These are phyloP conservation scores for Halocynthia roretzi DNA, from an alignment of 23 tunicate species.

Conservation along the genomic window DNA sequence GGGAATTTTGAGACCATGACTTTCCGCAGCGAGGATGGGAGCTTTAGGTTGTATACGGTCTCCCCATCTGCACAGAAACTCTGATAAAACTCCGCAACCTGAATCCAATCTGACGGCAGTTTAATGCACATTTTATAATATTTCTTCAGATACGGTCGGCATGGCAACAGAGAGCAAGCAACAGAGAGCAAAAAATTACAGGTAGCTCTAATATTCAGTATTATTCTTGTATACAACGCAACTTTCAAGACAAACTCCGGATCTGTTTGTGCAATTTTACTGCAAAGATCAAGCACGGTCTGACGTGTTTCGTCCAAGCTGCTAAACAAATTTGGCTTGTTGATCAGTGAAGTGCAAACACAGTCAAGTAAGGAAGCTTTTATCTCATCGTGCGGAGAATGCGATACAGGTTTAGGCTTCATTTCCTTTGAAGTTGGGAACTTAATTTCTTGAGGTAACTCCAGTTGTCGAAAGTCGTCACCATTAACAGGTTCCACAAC, in stretches of 20 bases:
- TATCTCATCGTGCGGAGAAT: not conserved
- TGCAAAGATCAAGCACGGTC: not conserved
- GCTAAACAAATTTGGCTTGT: constrained; percentile 15
- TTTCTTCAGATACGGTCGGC: constrained; percentile 41
- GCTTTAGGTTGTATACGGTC: not conserved
- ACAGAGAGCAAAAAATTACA: constrained; percentile 43
- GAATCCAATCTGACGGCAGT: constrained; percentile 78
- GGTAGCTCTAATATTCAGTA: constrained; percentile 40
- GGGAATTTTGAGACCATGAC: constrained; percentile 50
- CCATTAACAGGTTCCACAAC: no score
- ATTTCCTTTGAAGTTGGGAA: constrained; percentile 8
- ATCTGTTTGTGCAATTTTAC: constrained; percentile 19
- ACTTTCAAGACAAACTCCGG: constrained; percentile 66
- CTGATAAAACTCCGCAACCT: constrained; percentile 47
- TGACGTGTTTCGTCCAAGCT: constrained; percentile 7
- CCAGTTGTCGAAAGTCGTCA: no score
- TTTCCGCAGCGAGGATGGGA: constrained; percentile 56
- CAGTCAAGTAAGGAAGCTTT: constrained; percentile 17
- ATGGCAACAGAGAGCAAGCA: constrained; percentile 18
- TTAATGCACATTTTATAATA: constrained; percentile 29
- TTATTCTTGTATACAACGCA: constrained; percentile 52
- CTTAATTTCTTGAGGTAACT: not conserved
- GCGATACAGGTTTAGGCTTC: not conserved
- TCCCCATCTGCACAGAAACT: not conserved
- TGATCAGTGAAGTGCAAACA: constrained; percentile 29